Conservation (phyloP, 2,888 invertebrate species). For the Sisyra nigra region DNA sequence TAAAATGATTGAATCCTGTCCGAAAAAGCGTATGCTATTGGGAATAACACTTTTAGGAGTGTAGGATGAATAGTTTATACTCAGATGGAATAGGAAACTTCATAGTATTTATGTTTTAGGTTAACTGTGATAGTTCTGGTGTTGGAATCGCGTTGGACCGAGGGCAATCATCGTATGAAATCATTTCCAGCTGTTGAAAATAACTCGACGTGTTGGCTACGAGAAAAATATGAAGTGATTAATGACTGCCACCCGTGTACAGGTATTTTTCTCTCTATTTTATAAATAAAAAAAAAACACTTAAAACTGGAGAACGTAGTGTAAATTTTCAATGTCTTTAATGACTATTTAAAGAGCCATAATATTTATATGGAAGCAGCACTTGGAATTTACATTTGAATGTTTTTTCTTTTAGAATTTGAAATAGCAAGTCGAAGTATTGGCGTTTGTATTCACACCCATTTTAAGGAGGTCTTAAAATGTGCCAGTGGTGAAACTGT, state of each 20-base stretch:
- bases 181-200: constrained; percentile 52
- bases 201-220: constrained; percentile 61
- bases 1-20: constrained; percentile 75
- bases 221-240: constrained; percentile 53
- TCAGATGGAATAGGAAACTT: constrained; percentile 8
- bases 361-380: too few relatives aligned
- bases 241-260: constrained; percentile 76
- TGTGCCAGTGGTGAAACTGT: constrained; percentile 70
- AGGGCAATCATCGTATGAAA: constrained; percentile 31
- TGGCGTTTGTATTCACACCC: constrained; percentile 66
- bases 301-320: too few relatives aligned
- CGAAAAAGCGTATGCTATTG: constrained; percentile 67
- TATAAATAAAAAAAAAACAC: not conserved
- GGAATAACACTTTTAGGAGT: constrained; percentile 60
- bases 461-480: constrained; percentile 66
- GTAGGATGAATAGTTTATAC: constrained; percentile 33
- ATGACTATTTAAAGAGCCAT: too few relatives aligned
- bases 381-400: too few relatives aligned
- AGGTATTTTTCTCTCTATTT: constrained; percentile 31
- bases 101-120: constrained; percentile 31
- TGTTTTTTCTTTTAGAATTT: constrained; percentile 38
- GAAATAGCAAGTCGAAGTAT: constrained; percentile 70
- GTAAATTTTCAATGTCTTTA: too few relatives aligned
- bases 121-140: constrained; percentile 67
- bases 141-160: constrained; percentile 61